phyloP scores from a whole-genome alignment of 1,140 invertebrate genomes.

The Tetramorium alpestre region DNA sequence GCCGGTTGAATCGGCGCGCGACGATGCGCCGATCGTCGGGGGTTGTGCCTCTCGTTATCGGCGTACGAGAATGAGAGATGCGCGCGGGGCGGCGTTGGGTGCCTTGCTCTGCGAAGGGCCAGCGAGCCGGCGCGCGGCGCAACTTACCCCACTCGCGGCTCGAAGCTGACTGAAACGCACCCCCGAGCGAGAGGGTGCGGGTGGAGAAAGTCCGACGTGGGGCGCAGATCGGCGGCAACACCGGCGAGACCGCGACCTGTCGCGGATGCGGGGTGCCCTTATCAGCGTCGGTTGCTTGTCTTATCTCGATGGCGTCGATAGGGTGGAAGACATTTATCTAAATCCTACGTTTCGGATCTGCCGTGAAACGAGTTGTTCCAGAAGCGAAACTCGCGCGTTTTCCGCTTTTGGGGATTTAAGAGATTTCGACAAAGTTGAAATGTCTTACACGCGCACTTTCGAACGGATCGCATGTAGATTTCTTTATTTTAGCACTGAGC shows the following conservation, averaged over 20 bases:
- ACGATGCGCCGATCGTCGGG: conserved; percentile 14
- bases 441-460: background rate
- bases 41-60: background rate
- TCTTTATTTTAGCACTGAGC: background rate
- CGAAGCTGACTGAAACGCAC: conserved; percentile 67
- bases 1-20: conserved; percentile 25
- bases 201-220: conserved; percentile 20
- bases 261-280: background rate
- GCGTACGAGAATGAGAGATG: background rate
- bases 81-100: conserved; percentile 21
- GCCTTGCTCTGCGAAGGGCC: conserved; percentile 28
- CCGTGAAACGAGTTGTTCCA: background rate
- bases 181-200: conserved; percentile 50
- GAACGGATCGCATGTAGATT: background rate
- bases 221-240: conserved; percentile 61
- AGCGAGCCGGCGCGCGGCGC: conserved; percentile 53
- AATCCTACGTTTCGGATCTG: background rate
- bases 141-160: conserved; percentile 67
- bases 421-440: background rate
- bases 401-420: background rate
- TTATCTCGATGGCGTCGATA: background rate
- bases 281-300: background rate
- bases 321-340: background rate
- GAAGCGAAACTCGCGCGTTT: background rate
- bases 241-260: conserved; percentile 38